These are phyloP conservation scores for Onychostoma macrolepis DNA, from an alignment of 2,113 vertebrate genomes.

Conservation along the genomic window DNA sequence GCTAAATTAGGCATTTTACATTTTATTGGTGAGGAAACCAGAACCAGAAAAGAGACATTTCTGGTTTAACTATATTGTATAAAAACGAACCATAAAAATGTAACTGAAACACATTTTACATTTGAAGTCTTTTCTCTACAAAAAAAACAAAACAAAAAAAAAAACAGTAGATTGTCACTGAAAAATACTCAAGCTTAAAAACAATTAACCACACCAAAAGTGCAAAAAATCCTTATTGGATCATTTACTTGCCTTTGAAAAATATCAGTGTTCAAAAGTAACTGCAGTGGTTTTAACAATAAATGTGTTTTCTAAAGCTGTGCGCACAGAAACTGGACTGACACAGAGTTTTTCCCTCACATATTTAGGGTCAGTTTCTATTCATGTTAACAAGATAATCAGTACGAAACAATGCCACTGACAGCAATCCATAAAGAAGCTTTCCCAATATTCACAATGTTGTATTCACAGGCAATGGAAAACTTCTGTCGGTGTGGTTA, in stretches of 20 bases:
- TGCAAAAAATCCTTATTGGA: neutral
- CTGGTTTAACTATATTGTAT: neutral
- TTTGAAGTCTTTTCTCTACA: neutral
- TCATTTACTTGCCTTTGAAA: neutral
- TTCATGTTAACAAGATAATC: neutral
- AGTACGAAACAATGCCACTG: neutral
- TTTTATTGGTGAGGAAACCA: conserved; percentile 11
- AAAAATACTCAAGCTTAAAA: neutral
- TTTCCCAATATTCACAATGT: neutral
- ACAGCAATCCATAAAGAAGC: neutral
- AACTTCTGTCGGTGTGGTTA: conserved; percentile 14
- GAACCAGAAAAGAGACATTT: neutral
- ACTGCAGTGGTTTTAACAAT: neutral
- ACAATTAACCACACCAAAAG: neutral
- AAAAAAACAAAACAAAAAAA: neutral
- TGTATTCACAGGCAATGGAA: neutral
- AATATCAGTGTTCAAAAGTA: neutral
- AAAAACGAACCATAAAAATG: conserved; percentile 6
- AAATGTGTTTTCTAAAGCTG: neutral
- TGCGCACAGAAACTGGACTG: neutral
- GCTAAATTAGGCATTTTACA: conserved; percentile 14
- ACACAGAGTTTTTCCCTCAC: neutral
- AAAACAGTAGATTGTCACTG: neutral
- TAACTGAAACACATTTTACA: neutral
- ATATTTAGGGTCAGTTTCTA: neutral